Conservation (phyloP, 2,797 vertebrate genomes). For the Bufotes viridis region DNA sequence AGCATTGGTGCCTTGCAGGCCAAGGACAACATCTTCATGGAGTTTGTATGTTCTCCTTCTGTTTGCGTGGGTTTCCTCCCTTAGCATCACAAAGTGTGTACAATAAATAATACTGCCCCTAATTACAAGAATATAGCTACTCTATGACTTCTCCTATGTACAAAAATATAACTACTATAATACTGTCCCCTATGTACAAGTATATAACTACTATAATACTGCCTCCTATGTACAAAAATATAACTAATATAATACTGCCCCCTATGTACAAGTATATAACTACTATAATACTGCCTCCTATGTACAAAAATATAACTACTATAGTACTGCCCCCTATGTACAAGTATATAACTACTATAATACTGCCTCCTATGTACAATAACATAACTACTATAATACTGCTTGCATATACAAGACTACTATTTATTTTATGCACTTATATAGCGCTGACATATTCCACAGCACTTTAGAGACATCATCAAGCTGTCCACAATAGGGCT, state of each 20-base stretch:
- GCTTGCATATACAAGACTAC: not conserved
- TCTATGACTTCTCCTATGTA: not conserved
- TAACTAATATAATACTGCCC: not conserved
- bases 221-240: not conserved
- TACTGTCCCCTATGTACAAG: not conserved
- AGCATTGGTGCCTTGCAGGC: too few relatives aligned
- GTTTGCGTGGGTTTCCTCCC: too few relatives aligned
- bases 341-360: not conserved
- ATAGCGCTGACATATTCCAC: too few relatives aligned
- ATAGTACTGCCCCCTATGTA: not conserved
- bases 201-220: not conserved
- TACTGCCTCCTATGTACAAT: not conserved
- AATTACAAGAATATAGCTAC: not conserved
- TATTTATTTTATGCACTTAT: not conserved
- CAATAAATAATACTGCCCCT: not conserved
- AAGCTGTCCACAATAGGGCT: too few relatives aligned
- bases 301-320: not conserved
- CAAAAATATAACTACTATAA: not conserved
- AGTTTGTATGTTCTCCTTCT: not conserved
- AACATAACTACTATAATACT: not conserved
- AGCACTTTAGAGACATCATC: too few relatives aligned
- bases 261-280: not conserved
- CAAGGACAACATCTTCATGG: too few relatives aligned
- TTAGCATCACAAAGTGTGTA: not conserved
- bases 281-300: not conserved